Evolutionary conservation across 2,888 invertebrate species (phyloP), one percentile per base, ranked within the genome.

Genomic region (Koerneria pararmatus): DNA sequence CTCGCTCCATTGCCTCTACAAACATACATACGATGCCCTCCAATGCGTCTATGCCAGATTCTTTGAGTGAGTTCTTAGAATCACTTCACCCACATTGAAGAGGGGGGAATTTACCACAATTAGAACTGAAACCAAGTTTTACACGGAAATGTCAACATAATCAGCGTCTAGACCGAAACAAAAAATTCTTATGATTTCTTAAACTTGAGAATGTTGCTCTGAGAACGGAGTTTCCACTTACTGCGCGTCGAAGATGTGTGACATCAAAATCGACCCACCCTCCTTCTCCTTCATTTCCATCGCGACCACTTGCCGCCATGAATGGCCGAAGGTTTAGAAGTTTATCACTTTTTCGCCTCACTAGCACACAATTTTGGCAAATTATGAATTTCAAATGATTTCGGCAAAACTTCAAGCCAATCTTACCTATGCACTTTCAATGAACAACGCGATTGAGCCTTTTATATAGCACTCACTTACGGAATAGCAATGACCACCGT

Each of bases 191-290:
- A 24, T n/a, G n/a, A 19, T 6, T 35, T 34, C 8, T 2, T 58
- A 29, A 24, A 8, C 69, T 69, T 48, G 68, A 74, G 74, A 74
- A 54, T 78, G 78, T 48, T 78, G 78, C 49, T n/a, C 54, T 8
- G 22, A 61, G 1, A 70, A 70, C 41, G 71, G 71, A 34, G 78
- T 77, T 15, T 62, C 70, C 11, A 60, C 71, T 2, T 64, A 66
- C 41, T 78, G 78, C 65, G 65, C 70, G 0, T 37, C 71, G 19
- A 77, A 76, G 63, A 74, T 78, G 74, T 78, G 78, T 59, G 66
- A 69, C 35, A 66, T 73, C 8, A 67, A 70, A 19, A 57, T 64
- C 11, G 69, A 70, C 59, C 74, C 75, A 11, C 67, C 74, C 3
- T 60, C 74, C 1, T 61, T 73, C 62, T 72, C 73, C 2, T 70